These are phyloP conservation scores for Babyrousa celebensis DNA, from an alignment of 2,797 vertebrate genomes.

Conservation along the genomic window DNA sequence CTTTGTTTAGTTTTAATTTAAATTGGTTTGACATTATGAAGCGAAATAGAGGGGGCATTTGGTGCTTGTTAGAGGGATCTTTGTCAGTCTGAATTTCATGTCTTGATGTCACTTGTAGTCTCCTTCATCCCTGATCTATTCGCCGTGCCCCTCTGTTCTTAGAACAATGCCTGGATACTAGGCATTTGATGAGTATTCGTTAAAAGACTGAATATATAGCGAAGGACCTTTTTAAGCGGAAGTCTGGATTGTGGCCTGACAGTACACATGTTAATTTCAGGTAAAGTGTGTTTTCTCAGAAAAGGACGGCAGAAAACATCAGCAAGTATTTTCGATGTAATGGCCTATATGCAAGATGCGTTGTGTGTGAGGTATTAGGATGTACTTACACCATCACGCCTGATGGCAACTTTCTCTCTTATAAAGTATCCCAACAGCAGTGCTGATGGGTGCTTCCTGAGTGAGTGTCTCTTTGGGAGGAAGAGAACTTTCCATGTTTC, in stretches of 20 bases:
- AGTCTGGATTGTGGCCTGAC: background rate
- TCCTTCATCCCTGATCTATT: background rate
- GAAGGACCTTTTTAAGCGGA: background rate
- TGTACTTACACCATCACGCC: too few relatives aligned
- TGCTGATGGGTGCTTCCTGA: background rate
- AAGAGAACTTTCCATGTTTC: background rate
- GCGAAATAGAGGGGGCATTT: conserved; percentile 45
- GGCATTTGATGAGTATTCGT: background rate
- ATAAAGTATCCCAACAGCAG: background rate
- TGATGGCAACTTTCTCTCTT: background rate
- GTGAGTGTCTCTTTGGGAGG: background rate
- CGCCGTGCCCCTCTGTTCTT: background rate
- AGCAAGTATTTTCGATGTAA: background rate
- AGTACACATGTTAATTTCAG: background rate
- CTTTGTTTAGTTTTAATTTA: conserved; percentile 62
- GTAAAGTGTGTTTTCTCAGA: conserved; percentile 1
- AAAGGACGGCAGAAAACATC: background rate
- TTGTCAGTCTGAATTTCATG: conserved; percentile 37
- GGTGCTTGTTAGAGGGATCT: conserved; percentile 19
- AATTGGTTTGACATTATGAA: conserved; percentile 61
- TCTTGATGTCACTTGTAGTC: background rate
- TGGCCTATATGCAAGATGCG: background rate
- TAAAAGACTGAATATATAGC: background rate
- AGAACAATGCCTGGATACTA: background rate
- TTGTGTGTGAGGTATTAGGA: background rate